Evolutionary conservation across 2,113 vertebrate species (phyloP).

Genomic region (Ptilorrhoa leucosticta): DNA sequence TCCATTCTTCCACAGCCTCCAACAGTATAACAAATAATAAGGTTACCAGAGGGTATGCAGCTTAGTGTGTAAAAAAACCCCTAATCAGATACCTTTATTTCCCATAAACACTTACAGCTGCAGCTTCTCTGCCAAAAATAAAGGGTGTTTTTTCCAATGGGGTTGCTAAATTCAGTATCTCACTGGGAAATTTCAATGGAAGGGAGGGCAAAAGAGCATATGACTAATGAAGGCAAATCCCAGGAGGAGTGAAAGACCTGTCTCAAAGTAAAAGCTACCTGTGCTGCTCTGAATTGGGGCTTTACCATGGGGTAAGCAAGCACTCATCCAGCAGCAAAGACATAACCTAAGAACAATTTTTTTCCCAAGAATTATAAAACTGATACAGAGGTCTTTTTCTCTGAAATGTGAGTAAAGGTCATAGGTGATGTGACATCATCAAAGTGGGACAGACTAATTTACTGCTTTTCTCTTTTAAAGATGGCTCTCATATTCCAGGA

Average conservation of each 20-base stretch:
- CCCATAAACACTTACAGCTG: constrained; percentile 26
- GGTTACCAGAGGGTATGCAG: constrained; percentile 9
- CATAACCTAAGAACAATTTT: neutral
- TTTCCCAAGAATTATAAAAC: neutral
- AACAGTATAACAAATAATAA: neutral
- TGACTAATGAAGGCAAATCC: neutral
- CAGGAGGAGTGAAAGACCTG: neutral
- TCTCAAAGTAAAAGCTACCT: neutral
- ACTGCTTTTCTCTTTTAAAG: neutral
- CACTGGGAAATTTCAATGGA: neutral
- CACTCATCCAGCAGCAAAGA: neutral
- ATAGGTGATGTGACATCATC: neutral
- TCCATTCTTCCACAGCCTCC: neutral
- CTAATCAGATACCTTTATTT: constrained; percentile 26
- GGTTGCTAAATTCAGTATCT: constrained; percentile 20
- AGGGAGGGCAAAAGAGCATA: neutral
- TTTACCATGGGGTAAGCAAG: neutral
- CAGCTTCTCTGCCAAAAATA: neutral
- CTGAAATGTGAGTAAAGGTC: neutral
- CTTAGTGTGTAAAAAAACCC: neutral
- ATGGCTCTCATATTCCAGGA: neutral
- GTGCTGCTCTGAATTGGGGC: neutral
- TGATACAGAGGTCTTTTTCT: neutral
- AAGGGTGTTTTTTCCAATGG: neutral
- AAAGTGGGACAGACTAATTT: neutral